Percentiles rank a stretch among this genome's conserved stretches.
phyloP scores from a whole-genome alignment of 2,888 invertebrate genomes.

The Xanthorhoe designata region DNA sequence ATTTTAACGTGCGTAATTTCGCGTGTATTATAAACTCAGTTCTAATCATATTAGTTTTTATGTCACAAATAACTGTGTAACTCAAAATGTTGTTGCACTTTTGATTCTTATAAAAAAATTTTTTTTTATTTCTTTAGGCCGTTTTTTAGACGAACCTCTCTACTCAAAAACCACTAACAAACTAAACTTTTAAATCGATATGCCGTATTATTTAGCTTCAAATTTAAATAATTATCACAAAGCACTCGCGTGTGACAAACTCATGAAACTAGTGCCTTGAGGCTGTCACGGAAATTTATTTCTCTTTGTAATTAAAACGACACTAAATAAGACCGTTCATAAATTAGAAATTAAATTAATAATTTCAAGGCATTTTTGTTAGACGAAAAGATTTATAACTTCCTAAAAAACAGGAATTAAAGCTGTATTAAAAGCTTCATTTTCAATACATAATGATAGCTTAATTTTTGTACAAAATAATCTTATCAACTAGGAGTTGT shows the following conservation, averaged over 20 bases:
- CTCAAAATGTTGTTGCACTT: too few relatives aligned
- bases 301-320: conserved; percentile 44
- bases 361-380: conserved; percentile 13
- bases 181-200: conserved; percentile 37
- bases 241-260: conserved; percentile 41
- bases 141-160: conserved; percentile 27
- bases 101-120: too few relatives aligned
- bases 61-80: too few relatives aligned
- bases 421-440: background rate
- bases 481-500: background rate
- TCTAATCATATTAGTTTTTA: too few relatives aligned
- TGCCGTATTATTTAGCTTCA: conserved; percentile 30
- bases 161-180: conserved; percentile 30
- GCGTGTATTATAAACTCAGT: too few relatives aligned
- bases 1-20: too few relatives aligned
- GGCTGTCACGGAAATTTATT: conserved; percentile 43
- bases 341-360: conserved; percentile 27
- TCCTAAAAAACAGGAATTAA: conserved; percentile 7
- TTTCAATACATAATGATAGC: background rate
- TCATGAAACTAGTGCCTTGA: conserved; percentile 39
- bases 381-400: conserved; percentile 14
- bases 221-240: conserved; percentile 46
- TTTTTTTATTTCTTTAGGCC: too few relatives aligned
- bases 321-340: conserved; percentile 37
- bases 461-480: background rate